Percentiles rank a stretch among this genome's conserved stretches.
Conservation (phyloP, 1,140 invertebrate species). For the Drosophila subpulchrella region DNA sequence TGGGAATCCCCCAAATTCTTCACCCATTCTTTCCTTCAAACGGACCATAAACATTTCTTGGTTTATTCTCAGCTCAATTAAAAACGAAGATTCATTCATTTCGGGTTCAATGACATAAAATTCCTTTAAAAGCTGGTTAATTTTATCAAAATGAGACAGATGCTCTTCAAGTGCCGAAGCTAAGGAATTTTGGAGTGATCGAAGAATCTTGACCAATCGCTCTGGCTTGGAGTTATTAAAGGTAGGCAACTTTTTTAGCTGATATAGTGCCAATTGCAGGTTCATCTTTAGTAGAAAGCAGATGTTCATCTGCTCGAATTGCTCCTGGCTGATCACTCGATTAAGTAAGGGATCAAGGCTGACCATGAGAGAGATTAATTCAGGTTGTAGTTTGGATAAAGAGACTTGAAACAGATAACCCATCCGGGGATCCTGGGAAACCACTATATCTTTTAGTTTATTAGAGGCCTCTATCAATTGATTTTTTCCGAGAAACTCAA, state of each 20-base stretch:
- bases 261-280: not conserved
- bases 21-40: not conserved
- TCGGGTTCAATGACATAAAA: not conserved
- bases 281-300: not conserved
- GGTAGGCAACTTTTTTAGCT: not conserved
- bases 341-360: conserved; percentile 1
- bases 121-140: not conserved
- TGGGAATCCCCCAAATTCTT: not conserved
- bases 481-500: not conserved
- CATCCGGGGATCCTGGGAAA: not conserved
- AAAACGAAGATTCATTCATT: not conserved
- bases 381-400: not conserved
- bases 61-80: conserved; percentile 1
- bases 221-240: not conserved
- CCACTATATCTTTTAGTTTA: conserved; percentile 9
- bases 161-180: not conserved
- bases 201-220: not conserved
- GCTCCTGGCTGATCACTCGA: not conserved
- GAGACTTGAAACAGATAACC: conserved; percentile 1
- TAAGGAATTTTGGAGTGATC: not conserved
- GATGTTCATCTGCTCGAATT: not conserved
- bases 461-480: not conserved
- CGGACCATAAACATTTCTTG: conserved; percentile 6
- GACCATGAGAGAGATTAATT: not conserved
- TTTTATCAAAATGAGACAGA: not conserved